A percentile compares a stretch with the other conserved stretches of the same genome.
Conservation (phyloP, 2,113 vertebrate species). For the Gallinago undulata region DNA sequence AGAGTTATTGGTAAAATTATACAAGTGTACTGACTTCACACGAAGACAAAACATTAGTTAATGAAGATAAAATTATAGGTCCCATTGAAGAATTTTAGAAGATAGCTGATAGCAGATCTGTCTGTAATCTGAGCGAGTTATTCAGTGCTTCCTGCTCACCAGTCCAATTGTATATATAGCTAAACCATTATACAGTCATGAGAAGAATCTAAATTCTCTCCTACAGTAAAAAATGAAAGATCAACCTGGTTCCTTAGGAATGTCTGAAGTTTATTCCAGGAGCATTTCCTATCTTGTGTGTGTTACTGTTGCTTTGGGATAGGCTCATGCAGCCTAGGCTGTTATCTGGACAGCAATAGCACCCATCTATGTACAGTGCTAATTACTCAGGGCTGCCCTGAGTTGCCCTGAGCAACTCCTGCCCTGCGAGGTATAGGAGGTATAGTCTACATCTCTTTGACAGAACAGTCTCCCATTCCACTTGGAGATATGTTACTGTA, state of each 20-base stretch:
- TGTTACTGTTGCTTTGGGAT: neutral
- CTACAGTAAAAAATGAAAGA: neutral
- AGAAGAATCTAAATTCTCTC: neutral
- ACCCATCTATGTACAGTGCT: neutral
- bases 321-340: neutral
- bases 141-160: rapidly evolving
- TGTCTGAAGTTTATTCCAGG: neutral
- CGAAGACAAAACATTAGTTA: neutral
- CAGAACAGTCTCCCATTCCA: neutral
- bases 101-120: neutral
- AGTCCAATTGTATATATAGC: neutral
- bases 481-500: neutral
- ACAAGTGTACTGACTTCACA: neutral
- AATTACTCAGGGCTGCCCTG: neutral
- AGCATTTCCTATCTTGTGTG: neutral
- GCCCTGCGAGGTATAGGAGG: neutral
- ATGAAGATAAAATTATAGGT: neutral
- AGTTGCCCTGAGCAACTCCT: too few relatives aligned
- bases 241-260: neutral
- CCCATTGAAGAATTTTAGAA: neutral
- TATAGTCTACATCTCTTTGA: neutral
- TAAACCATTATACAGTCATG: neutral
- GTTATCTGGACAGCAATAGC: neutral
- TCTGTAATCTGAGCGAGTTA: neutral
- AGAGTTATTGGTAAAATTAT: neutral